Evolutionary conservation across 2,888 invertebrate genomes (phyloP), one percentile per base, ranked within the genome.

Genomic region (Brachypalpus laphriformis): DNA sequence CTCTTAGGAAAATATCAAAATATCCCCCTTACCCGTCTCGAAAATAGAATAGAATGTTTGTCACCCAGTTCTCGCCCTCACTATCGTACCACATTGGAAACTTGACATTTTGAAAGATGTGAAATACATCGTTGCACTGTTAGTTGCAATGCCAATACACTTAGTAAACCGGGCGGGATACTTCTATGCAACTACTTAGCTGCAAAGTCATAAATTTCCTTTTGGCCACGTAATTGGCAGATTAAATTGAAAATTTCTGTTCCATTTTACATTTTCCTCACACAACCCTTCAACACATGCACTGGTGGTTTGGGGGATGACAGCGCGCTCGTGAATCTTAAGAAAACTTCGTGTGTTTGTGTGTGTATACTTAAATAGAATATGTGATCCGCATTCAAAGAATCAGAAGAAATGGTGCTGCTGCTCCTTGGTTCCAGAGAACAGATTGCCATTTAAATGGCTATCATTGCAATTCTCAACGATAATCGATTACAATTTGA

Each of bases 401-500:
- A 37, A 45, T 14, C 14, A 14, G 31, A 42, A 54, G 11, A n/a
- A n/a, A 59, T 22, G 18, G 18, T 22, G 22, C 1, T n/a, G 14
- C 14, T 18, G 20, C 42, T 54, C 34, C 40, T 56, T 66, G 40
- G 40, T 45, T 28, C n/a, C 45, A 9, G 49, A 14, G 59, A 72
- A 70, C 42, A 59, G 77, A 71, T 71, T 77, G 77, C 78, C 82
- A 78, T 78, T 83, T 74, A 74, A 78, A 78, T 72, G 74, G 72
- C 68, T 68, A 83, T 83, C 78, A 74, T 49, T 78, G 61, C 74
- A 40, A 68, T 83, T 63, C 78, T 54, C 68, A 47, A 59, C 61
- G 78, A 78, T 83, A 74, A 83, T 78, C 82, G 82, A 83, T 72
- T 56, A 78, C 82, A 68, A 63, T 83, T 78, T 83, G 28, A 51